Evolutionary conservation across 2,797 vertebrate species (phyloP).

Genomic region (Chromobotia macracanthus): DNA sequence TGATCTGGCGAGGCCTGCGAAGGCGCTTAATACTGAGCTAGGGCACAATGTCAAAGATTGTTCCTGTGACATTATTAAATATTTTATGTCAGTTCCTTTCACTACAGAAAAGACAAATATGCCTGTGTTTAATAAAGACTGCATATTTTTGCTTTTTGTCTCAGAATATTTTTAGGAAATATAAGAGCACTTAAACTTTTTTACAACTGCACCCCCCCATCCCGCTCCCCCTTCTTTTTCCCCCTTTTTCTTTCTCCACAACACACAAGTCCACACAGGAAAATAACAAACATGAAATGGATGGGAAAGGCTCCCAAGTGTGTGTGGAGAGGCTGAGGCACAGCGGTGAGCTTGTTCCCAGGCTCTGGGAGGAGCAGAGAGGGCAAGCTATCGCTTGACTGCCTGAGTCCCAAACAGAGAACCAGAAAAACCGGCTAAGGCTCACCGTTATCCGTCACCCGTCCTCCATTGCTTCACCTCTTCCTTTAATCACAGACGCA

Average conservation of each 20-base stretch:
- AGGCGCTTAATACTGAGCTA: background rate
- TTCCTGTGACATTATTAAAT: constrained; percentile 28
- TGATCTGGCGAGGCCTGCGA: constrained; percentile 24
- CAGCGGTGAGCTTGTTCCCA: constrained; percentile 75
- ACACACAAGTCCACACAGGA: constrained; percentile 78
- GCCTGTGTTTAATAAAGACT: constrained; percentile 44
- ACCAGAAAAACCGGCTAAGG: constrained; percentile 77
- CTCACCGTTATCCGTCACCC: constrained; percentile 78
- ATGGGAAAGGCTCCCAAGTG: constrained; percentile 75
- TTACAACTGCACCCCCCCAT: constrained; percentile 46
- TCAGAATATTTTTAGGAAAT: constrained; percentile 69
- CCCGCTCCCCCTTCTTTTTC: background rate
- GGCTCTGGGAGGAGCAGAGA: constrained; percentile 61
- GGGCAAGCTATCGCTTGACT: constrained; percentile 77
- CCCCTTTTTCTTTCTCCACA: constrained; percentile 49
- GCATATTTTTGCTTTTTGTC: constrained; percentile 52
- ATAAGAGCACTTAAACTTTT: constrained; percentile 68
- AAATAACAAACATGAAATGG: constrained; percentile 84
- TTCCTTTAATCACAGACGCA: constrained; percentile 24
- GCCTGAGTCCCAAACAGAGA: constrained; percentile 59
- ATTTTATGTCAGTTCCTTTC: constrained; percentile 10
- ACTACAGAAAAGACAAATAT: constrained; percentile 35
- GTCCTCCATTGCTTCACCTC: constrained; percentile 40
- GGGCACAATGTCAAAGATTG: constrained; percentile 9
- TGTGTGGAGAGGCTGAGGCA: constrained; percentile 68